Evolutionary conservation across 1,140 invertebrate species (phyloP).

Genomic region (Steinernema feltiae): DNA sequence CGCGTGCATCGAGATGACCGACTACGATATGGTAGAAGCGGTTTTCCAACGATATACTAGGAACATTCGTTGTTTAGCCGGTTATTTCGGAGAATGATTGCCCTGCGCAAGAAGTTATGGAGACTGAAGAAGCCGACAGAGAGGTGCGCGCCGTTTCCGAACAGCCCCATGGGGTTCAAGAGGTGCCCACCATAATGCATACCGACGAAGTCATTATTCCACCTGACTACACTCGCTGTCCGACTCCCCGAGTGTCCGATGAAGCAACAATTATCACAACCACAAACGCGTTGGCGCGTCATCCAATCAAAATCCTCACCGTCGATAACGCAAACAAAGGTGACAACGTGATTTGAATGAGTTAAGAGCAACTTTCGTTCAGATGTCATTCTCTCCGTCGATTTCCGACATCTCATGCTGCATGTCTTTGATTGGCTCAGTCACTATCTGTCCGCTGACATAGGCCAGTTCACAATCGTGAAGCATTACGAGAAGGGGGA

Average conservation of each 20-base stretch:
- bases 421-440: neutral
- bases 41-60: no score
- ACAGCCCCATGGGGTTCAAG: no score
- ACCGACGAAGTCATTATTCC: no score
- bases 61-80: no score
- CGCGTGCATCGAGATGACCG: no score
- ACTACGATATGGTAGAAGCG: no score
- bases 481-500: constrained; percentile 12
- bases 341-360: neutral
- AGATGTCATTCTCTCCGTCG: neutral
- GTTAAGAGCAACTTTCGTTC: neutral
- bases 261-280: neutral
- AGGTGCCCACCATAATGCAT: no score
- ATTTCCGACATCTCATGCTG: neutral
- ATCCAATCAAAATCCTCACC: neutral
- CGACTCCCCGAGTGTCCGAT: neutral
- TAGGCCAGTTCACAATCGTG: neutral
- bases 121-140: no score
- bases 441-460: constrained; percentile 12
- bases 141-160: no score
- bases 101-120: no score
- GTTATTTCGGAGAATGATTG: no score
- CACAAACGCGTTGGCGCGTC: neutral
- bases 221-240: neutral
- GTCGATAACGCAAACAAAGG: neutral